Conservation (phyloP, 2,113 vertebrate genomes). For the Vimba vimba region DNA sequence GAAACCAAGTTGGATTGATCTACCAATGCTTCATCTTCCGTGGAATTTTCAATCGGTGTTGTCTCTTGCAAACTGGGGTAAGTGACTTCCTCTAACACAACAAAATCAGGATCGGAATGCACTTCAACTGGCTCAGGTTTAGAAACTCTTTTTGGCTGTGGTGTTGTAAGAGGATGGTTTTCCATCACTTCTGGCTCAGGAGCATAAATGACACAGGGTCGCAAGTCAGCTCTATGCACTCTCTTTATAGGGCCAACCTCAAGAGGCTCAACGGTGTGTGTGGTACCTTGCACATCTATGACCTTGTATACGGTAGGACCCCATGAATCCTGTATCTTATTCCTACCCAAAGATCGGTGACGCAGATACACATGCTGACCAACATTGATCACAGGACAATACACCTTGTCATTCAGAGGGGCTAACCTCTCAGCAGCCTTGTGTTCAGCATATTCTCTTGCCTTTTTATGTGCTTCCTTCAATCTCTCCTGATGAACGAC, state of each 20-base stretch:
- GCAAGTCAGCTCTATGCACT: neutral
- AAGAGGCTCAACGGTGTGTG: neutral
- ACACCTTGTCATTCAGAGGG: neutral
- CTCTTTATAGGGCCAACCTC: neutral
- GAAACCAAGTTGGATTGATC: neutral
- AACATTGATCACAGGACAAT: neutral
- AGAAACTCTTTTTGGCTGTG: neutral
- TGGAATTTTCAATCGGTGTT: neutral
- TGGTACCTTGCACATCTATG: conserved; percentile 5
- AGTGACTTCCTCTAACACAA: neutral
- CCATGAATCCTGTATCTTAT: neutral
- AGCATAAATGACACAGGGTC: neutral
- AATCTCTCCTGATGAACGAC: neutral
- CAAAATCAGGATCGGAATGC: neutral
- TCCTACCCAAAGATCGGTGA: neutral
- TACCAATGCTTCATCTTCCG: neutral
- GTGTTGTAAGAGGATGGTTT: neutral
- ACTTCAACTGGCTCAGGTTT: neutral
- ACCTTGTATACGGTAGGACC: neutral
- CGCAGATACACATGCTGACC: neutral
- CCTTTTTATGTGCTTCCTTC: neutral
- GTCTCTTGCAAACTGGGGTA: neutral
- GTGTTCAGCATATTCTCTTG: neutral
- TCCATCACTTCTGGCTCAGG: neutral
- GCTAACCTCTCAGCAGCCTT: neutral